phyloP scores from a whole-genome alignment of 2,888 invertebrate species.

The Pogonocherus hispidulus region DNA sequence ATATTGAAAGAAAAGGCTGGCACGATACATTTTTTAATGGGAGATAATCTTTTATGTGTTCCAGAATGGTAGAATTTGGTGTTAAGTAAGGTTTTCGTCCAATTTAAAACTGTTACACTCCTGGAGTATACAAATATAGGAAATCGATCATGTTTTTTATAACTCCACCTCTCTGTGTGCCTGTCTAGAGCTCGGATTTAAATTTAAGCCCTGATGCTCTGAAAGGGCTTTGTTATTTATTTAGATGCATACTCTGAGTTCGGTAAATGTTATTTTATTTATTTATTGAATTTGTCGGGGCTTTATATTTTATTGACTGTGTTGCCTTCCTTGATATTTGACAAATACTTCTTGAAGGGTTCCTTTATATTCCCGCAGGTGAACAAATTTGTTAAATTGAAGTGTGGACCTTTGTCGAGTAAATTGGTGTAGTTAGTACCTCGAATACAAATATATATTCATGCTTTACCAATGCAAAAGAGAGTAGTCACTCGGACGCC shows the following conservation, averaged over 20 bases:
- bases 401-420: no score
- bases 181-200: constrained; percentile 18
- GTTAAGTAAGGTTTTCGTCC: neutral
- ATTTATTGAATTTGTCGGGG: constrained; percentile 26
- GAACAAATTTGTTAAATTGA: no score
- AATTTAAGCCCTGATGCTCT: constrained; percentile 18
- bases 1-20: no score
- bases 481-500: no score
- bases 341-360: constrained; percentile 1
- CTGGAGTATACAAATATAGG: constrained; percentile 19
- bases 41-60: no score
- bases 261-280: constrained; percentile 30
- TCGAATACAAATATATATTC: no score
- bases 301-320: constrained; percentile 21
- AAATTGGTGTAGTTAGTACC: no score
- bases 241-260: constrained; percentile 20
- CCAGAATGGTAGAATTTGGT: neutral
- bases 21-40: no score
- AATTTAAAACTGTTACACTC: constrained; percentile 1
- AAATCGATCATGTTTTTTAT: constrained; percentile 25
- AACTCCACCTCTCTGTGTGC: neutral
- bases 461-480: no score
- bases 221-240: constrained; percentile 26
- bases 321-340: neutral
- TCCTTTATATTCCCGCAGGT: neutral